Percentiles rank a stretch among this genome's conserved stretches.
Conservation (phyloP, 2,797 vertebrate genomes). For the Brachymystax lenok region DNA sequence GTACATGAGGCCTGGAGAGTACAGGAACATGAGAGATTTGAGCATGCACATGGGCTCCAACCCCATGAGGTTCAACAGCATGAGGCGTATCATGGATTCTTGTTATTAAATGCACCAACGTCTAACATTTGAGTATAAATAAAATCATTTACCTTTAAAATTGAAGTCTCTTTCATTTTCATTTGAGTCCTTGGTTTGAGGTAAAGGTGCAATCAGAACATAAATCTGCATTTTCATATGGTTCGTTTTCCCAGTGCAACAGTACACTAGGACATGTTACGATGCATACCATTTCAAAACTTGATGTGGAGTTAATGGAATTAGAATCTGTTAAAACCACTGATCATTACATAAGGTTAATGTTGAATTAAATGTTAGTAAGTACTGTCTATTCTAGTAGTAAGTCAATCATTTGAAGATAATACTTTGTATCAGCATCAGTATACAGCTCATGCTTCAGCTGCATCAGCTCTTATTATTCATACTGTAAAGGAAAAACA, state of each 20-base stretch:
- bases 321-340: no score
- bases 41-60: constrained; percentile 51
- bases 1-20: constrained; percentile 73
- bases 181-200: neutral
- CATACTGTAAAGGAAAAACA: neutral
- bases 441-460: neutral
- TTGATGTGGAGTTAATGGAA: no score
- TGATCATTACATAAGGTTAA: neutral
- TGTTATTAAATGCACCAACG: constrained; percentile 53
- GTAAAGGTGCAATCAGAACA: neutral
- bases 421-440: neutral
- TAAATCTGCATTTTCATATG: neutral
- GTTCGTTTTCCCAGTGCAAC: neutral
- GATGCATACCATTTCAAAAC: no score
- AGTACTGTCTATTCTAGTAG: neutral
- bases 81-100: constrained; percentile 55
- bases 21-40: constrained; percentile 61
- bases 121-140: constrained; percentile 50
- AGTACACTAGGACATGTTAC: neutral
- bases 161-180: neutral
- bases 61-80: constrained; percentile 60
- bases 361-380: neutral
- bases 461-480: neutral
- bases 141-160: constrained; percentile 51
- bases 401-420: neutral